Conservation (phyloP, 1,140 invertebrate species). For the Cydia fagiglandana region DNA sequence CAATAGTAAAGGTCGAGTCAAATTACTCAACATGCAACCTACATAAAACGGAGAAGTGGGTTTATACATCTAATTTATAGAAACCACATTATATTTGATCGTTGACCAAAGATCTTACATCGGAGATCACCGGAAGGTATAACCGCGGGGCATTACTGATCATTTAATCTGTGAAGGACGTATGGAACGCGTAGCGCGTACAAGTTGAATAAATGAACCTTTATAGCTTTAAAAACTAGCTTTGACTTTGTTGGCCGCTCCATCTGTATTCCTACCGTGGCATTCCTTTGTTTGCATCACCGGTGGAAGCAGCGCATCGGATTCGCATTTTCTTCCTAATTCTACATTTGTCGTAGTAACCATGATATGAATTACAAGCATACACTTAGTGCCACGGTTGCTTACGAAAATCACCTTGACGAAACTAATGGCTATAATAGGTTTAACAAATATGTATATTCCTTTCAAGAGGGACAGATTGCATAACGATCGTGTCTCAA, state of each 20-base stretch:
- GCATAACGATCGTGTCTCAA: conserved; percentile 56
- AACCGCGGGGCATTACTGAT: conserved; percentile 44
- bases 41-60: conserved; percentile 30
- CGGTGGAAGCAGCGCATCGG: conserved; percentile 10
- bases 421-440: conserved; percentile 63
- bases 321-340: conserved; percentile 26
- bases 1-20: conserved; percentile 32
- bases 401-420: conserved; percentile 70
- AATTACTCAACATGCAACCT: conserved; percentile 30
- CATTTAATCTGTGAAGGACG: conserved; percentile 60
- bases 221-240: conserved; percentile 31
- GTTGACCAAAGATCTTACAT: conserved; percentile 37
- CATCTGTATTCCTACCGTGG: conserved; percentile 27
- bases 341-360: conserved; percentile 6
- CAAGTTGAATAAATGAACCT: conserved; percentile 51
- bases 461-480: conserved; percentile 59
- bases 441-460: conserved; percentile 71
- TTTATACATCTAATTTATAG: conserved; percentile 30
- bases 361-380: conserved; percentile 31
- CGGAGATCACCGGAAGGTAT: conserved; percentile 56
- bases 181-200: conserved; percentile 55
- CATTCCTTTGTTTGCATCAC: conserved; percentile 32
- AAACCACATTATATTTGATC: background rate
- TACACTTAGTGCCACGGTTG: conserved; percentile 45
- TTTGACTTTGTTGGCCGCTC: conserved; percentile 13